Conservation (phyloP, 2,888 invertebrate genomes). For the Dascillus cervinus region DNA sequence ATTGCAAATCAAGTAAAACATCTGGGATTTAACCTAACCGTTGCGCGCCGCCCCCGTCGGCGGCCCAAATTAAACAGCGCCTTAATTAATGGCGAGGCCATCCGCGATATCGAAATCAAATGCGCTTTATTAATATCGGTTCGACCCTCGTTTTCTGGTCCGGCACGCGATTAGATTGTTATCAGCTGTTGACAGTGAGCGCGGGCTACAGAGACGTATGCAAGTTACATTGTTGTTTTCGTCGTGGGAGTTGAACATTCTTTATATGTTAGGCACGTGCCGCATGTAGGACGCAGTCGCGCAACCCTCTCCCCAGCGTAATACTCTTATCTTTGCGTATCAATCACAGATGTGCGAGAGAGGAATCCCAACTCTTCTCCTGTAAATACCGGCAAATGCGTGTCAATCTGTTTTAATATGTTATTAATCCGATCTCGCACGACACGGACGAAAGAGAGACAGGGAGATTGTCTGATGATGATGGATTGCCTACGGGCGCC, state of each 20-base stretch:
- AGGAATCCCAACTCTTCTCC: constrained; percentile 13
- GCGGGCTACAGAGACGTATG: background rate
- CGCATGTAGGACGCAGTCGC: constrained; percentile 18
- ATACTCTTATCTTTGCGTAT: constrained; percentile 23
- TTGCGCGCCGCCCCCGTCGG: constrained; percentile 8
- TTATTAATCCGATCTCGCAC: constrained; percentile 17
- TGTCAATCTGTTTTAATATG: constrained; percentile 19
- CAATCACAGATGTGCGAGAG: constrained; percentile 21
- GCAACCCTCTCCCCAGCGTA: constrained; percentile 12
- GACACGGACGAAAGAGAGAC: constrained; percentile 12
- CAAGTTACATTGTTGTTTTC: constrained; percentile 19
- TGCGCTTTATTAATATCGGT: constrained; percentile 25
- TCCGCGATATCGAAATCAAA: constrained; percentile 18
- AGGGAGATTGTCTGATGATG: constrained; percentile 15
- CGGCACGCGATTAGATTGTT: constrained; percentile 24
- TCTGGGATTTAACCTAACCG: constrained; percentile 13
- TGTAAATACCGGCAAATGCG: constrained; percentile 18
- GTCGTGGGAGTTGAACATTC: constrained; percentile 17
- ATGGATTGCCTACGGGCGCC: constrained; percentile 13
- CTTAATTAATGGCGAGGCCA: constrained; percentile 11
- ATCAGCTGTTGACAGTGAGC: constrained; percentile 21
- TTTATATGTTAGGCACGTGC: constrained; percentile 21
- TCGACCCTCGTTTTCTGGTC: constrained; percentile 15
- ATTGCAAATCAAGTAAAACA: constrained; percentile 19
- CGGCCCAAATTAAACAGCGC: constrained; percentile 10